Evolutionary conservation across 1,140 invertebrate species (phyloP).

Genomic region (Elymnias hypermnestra): DNA sequence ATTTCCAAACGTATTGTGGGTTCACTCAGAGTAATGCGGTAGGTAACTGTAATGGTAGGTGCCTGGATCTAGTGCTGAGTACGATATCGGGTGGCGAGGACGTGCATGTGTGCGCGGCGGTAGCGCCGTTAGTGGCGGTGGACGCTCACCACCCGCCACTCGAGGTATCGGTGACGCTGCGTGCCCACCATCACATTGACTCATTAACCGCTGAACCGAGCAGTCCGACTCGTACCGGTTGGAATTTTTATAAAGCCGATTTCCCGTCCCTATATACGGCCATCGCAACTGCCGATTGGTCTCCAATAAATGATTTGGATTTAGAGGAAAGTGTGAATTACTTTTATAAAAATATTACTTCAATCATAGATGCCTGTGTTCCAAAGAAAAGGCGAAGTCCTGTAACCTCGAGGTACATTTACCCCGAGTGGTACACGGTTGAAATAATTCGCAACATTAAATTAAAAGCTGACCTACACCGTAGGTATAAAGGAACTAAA

Average conservation of each 20-base stretch:
- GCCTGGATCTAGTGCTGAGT: background rate
- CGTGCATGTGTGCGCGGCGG: background rate
- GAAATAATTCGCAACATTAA: too few species aligned
- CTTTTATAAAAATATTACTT: too few species aligned
- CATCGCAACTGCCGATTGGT: background rate
- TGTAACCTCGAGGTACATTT: too few species aligned
- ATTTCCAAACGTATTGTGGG: slow-evolving; percentile 3
- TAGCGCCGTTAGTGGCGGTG: slow-evolving; percentile 7
- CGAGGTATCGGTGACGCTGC: background rate
- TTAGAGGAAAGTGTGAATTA: too few species aligned
- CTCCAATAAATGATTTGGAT: background rate
- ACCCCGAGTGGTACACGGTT: too few species aligned
- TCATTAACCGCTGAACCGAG: background rate
- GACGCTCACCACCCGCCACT: slow-evolving; percentile 11
- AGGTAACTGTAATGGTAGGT: slow-evolving; percentile 2
- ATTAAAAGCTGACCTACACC: slow-evolving; percentile 1
- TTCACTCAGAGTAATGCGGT: slow-evolving; percentile 3
- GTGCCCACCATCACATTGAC: background rate
- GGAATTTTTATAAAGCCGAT: slow-evolving; percentile 8
- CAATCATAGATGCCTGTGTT: too few species aligned
- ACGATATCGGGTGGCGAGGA: background rate
- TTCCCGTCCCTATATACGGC: background rate
- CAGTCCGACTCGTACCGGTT: background rate
- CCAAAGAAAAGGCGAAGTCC: too few species aligned
- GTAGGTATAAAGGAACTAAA: background rate